Conservation (phyloP, 2,888 invertebrate species). For the Polietes domitor region DNA sequence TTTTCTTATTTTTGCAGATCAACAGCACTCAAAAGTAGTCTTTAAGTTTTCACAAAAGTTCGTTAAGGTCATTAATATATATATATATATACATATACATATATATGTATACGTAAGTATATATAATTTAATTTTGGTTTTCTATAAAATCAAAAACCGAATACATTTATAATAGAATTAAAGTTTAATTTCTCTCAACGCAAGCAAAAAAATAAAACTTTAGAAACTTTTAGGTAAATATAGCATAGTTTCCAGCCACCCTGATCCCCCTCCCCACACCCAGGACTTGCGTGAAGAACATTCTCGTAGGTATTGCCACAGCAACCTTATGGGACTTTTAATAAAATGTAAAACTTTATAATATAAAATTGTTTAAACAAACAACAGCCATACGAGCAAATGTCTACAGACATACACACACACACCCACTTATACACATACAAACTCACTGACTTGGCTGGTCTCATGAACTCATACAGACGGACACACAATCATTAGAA, state of each 20-base stretch:
- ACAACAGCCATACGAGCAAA: background rate
- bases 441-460: too few relatives aligned
- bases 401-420: background rate
- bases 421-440: conserved; percentile 6
- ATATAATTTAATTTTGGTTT: conserved; percentile 16
- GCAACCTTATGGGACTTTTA: conserved; percentile 55
- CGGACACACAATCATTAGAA: conserved; percentile 71
- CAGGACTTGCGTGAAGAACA: background rate
- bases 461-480: conserved; percentile 12
- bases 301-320: conserved; percentile 29
- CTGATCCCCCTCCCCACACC: background rate
- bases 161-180: background rate
- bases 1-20: too few relatives aligned
- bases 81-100: too few relatives aligned
- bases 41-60: too few relatives aligned
- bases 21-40: too few relatives aligned
- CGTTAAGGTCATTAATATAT: too few relatives aligned
- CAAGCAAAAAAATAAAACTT: background rate
- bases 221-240: conserved; percentile 52
- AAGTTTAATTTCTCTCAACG: conserved; percentile 1
- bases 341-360: conserved; percentile 53
- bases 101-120: too few relatives aligned
- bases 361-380: conserved; percentile 46
- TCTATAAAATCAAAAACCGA: background rate
- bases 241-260: conserved; percentile 28